Evolutionary conservation across 2,888 invertebrate genomes (phyloP), one percentile per base, ranked within the genome.

Genomic region (Sicus ferrugineus): DNA sequence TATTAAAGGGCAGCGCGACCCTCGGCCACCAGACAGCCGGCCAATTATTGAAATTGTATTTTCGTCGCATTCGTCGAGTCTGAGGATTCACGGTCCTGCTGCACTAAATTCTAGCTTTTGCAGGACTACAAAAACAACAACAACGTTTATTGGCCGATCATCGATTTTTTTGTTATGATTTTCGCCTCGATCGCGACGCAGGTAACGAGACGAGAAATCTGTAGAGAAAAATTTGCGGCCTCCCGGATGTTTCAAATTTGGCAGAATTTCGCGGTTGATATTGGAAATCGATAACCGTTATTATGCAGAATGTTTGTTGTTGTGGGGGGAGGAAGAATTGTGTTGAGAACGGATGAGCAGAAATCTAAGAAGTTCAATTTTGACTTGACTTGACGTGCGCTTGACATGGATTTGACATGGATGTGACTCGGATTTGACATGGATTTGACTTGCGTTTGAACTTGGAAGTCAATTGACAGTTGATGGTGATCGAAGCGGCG

Each of bases 21-120:
- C 71, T 74, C 77, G 77, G 76, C 77, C 77, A 77, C 77, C 77
- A 77, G 77, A 77, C 77, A 76, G 74, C 73, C 75, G 77, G 77
- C 75, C 81, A 83, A 83, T 83, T 83, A 83, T 83, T 80, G 78
- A 82, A 83, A 83, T 83, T 82, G 81, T 82, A 80, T 77, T 78
- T 76, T 71, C 71, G 70, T 72, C 72, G 67, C 59, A 59, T 66
- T 66, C 54, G 34, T 52, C 46, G 56, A 42, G 28, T n/a, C n/a
- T n/a, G n/a, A n/a, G n/a, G n/a, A n/a, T n/a, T n/a, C n/a, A n/a
- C n/a, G n/a, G n/a, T n/a, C n/a, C n/a, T n/a, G n/a, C 61, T 61
- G 23, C 23, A 34, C 21, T 28, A 66, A 9, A 56, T 34, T 54
- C 65, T 52, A 28, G 31, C 38, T 23, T 14, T 21, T 2, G n/a